Evolutionary conservation across 2,113 vertebrate species (phyloP).

Genomic region (Forbesichthys papilliferus): DNA sequence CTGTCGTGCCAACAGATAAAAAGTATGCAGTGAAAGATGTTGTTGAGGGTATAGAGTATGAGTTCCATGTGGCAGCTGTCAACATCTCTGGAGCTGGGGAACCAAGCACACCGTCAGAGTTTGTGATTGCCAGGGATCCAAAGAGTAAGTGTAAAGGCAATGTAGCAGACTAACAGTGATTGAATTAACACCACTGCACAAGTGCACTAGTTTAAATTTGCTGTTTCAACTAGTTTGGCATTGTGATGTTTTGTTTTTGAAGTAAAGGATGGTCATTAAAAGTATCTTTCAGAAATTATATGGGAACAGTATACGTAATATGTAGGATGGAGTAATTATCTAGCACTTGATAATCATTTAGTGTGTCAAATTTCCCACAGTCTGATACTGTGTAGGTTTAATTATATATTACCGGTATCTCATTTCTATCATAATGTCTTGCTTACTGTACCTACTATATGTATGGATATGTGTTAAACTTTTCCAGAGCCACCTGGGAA

Average conservation of each 20-base stretch:
- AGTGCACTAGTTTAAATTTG: too few species aligned
- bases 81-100: conserved; percentile 82
- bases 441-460: neutral
- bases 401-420: neutral
- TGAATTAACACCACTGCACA: neutral
- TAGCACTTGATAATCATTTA: too few species aligned
- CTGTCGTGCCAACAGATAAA: conserved; percentile 69
- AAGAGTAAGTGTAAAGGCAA: conserved; percentile 74
- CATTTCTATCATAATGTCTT: too few species aligned
- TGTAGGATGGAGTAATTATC: too few species aligned
- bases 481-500: conserved; percentile 79
- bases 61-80: conserved; percentile 86
- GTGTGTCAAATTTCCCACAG: too few species aligned
- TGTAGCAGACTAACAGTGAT: neutral
- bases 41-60: conserved; percentile 82
- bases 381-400: too few species aligned
- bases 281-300: too few species aligned
- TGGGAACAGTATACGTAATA: too few species aligned
- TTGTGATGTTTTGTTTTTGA: too few species aligned
- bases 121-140: conserved; percentile 79
- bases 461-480: conserved; percentile 1
- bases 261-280: too few species aligned
- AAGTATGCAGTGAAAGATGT: conserved; percentile 74
- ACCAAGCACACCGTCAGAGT: conserved; percentile 78
- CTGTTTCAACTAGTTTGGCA: neutral